These are phyloP conservation scores for Tragelaphus buxtoni DNA, from an alignment of 2,113 vertebrate species.

Conservation along the genomic window DNA sequence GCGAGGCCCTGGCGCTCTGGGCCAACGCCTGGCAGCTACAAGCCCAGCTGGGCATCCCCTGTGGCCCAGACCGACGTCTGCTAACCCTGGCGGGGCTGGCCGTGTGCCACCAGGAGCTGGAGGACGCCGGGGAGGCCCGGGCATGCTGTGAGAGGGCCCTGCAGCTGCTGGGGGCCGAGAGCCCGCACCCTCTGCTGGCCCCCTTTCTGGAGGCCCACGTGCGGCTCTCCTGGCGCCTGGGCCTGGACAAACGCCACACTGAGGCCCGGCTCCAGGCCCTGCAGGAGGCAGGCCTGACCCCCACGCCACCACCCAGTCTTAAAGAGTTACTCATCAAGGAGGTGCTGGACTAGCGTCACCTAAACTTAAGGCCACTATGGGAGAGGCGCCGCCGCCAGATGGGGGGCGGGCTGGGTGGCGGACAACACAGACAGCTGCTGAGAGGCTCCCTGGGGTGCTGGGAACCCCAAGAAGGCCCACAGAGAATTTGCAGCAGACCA, in stretches of 20 bases:
- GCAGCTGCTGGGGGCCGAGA: constrained; percentile 76
- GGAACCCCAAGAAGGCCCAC: background rate
- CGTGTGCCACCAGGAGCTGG: constrained; percentile 91
- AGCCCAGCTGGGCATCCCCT: constrained; percentile 85
- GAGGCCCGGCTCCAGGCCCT: constrained; percentile 87
- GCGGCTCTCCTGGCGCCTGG: constrained; percentile 92
- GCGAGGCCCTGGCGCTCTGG: constrained; percentile 88
- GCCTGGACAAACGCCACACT: constrained; percentile 89
- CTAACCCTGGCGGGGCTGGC: constrained; percentile 89
- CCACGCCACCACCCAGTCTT: constrained; percentile 84
- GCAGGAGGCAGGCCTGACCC: constrained; percentile 80
- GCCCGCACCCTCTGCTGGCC: constrained; percentile 85
- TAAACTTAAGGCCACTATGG: background rate
- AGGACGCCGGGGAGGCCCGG: constrained; percentile 87
- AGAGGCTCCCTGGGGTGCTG: background rate
- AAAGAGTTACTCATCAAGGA: constrained; percentile 92
- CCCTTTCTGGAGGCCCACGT: constrained; percentile 88
- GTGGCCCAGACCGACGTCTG: constrained; percentile 81
- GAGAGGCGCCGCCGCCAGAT: background rate
- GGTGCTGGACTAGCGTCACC: constrained; percentile 77
- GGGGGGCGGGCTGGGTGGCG: rapidly evolving
- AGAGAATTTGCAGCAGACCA: background rate
- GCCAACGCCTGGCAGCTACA: constrained; percentile 90
- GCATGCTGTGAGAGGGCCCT: constrained; percentile 89
- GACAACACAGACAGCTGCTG: background rate